Conservation (phyloP, 2,113 vertebrate genomes). For the Mus musculus region GRCm39 chr8:79350501-79351000, state of each 20-base stretch:
- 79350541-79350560: neutral
- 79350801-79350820: slow-evolving; percentile 35
- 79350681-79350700: neutral
- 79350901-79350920: slow-evolving; percentile 56
- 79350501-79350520: neutral
- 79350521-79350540: neutral
- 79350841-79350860: neutral
- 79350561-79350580: neutral
- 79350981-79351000: too few species aligned
- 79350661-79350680: neutral
- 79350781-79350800: neutral
- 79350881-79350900: neutral
- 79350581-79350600: neutral
- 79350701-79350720: neutral
- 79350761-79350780: neutral
- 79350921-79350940: slow-evolving; percentile 77
- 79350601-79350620: neutral
- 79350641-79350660: neutral
- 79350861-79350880: slow-evolving; percentile 39
- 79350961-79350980: too few species aligned
- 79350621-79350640: neutral
- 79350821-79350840: slow-evolving; percentile 51
- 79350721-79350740: neutral
- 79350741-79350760: neutral
- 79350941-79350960: slow-evolving; percentile 14